Percentiles rank a stretch among this genome's conserved stretches.
phyloP scores from a whole-genome alignment of 2,888 invertebrate genomes.

The Caenorhabditis becei region DNA sequence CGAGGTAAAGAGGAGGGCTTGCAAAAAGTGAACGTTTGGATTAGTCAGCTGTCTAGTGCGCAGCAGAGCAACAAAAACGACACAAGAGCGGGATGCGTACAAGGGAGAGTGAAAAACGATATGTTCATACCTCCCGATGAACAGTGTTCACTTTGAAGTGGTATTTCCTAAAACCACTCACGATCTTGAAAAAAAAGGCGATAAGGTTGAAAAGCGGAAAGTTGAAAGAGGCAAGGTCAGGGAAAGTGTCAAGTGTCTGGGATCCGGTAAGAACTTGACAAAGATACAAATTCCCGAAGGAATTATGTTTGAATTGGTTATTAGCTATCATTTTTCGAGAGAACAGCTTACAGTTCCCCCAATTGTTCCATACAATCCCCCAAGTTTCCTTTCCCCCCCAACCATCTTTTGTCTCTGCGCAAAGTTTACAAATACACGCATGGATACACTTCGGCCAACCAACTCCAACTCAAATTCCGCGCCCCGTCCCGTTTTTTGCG shows the following conservation, averaged over 20 bases:
- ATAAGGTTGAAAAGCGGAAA: too few relatives aligned
- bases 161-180: background rate
- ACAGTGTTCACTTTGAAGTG: constrained; percentile 7
- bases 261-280: too few relatives aligned
- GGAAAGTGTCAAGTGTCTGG: too few relatives aligned
- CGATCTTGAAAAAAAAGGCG: background rate
- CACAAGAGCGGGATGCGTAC: constrained; percentile 13
- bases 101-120: constrained; percentile 21
- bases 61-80: constrained; percentile 39
- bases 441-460: constrained; percentile 14
- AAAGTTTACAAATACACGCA: constrained; percentile 47
- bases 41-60: constrained; percentile 51
- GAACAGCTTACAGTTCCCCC: too few relatives aligned
- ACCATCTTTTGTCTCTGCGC: constrained; percentile 35
- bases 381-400: background rate
- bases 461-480: constrained; percentile 16
- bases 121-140: background rate
- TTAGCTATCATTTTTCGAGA: too few relatives aligned
- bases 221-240: too few relatives aligned
- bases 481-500: constrained; percentile 24
- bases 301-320: too few relatives aligned
- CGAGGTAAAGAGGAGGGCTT: constrained; percentile 23
- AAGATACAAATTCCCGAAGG: too few relatives aligned
- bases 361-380: background rate
- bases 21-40: constrained; percentile 54